Evolutionary conservation across 2,888 invertebrate genomes (phyloP).

Genomic region (Notocelia uddmanniana): DNA sequence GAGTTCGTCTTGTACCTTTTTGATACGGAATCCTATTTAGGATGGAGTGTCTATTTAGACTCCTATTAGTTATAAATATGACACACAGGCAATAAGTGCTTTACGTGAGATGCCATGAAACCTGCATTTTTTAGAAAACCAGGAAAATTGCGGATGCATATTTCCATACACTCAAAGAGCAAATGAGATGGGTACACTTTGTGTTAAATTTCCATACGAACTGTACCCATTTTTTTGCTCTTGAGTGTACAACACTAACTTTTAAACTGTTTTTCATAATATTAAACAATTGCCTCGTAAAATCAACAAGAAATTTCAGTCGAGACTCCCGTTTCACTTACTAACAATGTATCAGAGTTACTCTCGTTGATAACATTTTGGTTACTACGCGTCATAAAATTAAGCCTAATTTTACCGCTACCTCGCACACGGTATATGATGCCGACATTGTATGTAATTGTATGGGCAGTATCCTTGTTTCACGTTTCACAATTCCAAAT

Average conservation of each 20-base stretch:
- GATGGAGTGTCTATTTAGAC: too few relatives aligned
- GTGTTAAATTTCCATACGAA: too few relatives aligned
- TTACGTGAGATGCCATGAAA: not conserved
- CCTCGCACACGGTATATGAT: slow-evolving; percentile 29
- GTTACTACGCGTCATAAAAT: slow-evolving; percentile 35
- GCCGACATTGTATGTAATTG: slow-evolving; percentile 22
- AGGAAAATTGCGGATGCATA: not conserved
- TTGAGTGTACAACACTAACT: too few relatives aligned
- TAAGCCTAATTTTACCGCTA: slow-evolving; percentile 43
- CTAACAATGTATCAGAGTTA: slow-evolving; percentile 19
- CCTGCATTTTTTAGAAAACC: not conserved
- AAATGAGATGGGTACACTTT: too few relatives aligned
- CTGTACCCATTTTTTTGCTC: too few relatives aligned
- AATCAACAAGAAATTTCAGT: not conserved
- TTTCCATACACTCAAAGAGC: too few relatives aligned
- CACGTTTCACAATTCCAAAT: not conserved
- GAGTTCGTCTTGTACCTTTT: too few relatives aligned
- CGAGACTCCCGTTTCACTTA: not conserved
- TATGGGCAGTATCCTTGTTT: not conserved
- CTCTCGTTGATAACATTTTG: slow-evolving; percentile 22
- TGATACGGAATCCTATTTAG: too few relatives aligned
- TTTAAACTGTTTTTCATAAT: too few relatives aligned
- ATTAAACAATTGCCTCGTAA: not conserved
- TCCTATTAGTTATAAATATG: not conserved
- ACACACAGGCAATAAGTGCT: too few relatives aligned